These are phyloP conservation scores for Oeneis ivallda DNA, from an alignment of 2,888 invertebrate species.

Conservation along the genomic window DNA sequence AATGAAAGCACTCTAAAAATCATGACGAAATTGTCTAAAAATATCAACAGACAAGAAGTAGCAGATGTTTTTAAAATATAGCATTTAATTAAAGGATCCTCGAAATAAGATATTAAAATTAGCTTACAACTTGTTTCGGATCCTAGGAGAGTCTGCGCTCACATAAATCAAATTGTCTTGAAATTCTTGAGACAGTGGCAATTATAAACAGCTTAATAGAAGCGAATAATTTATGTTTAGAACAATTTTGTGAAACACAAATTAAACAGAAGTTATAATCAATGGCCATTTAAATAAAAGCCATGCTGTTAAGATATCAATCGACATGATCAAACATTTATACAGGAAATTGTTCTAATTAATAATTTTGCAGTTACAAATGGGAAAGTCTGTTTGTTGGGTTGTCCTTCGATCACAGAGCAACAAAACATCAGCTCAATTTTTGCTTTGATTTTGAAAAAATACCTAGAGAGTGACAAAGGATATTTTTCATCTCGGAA, in stretches of 20 bases:
- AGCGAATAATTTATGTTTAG: slow-evolving; percentile 3
- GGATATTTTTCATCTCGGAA: too few relatives aligned
- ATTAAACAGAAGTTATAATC: not conserved
- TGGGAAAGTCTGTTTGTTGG: too few relatives aligned
- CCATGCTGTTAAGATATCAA: not conserved
- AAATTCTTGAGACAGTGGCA: slow-evolving; percentile 23
- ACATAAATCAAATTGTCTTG: slow-evolving; percentile 33
- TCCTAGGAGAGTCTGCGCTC: slow-evolving; percentile 18
- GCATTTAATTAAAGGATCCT: slow-evolving; percentile 38
- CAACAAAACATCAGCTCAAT: too few relatives aligned
- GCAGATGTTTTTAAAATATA: slow-evolving; percentile 41
- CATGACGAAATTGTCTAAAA: slow-evolving; percentile 23
- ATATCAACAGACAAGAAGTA: slow-evolving; percentile 26
- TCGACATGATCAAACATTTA: not conserved
- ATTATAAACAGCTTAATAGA: slow-evolving; percentile 26
- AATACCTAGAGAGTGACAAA: too few relatives aligned
- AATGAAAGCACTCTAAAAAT: slow-evolving; percentile 18
- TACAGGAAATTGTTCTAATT: not conserved
- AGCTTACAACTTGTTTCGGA: slow-evolving; percentile 29
- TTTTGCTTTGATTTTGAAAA: too few relatives aligned
- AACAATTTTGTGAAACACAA: not conserved
- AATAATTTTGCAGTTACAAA: not conserved
- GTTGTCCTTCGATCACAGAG: too few relatives aligned
- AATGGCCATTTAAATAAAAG: not conserved
- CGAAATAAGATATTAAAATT: slow-evolving; percentile 40